These are phyloP conservation scores for Dryococelus australis DNA, from an alignment of 2,888 invertebrate species.

Conservation along the genomic window DNA sequence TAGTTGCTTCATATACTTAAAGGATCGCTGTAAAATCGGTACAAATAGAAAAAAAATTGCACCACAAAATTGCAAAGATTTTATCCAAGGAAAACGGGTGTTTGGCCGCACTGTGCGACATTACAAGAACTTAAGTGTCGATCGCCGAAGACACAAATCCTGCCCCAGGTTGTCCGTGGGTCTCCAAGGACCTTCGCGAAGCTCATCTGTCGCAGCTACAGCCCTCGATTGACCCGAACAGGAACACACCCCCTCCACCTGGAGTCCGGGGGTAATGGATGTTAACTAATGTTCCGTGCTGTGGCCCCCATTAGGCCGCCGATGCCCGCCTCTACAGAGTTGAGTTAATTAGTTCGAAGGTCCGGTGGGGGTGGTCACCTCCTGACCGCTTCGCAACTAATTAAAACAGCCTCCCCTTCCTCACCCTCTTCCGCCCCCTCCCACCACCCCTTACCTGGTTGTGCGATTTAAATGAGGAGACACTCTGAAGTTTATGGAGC, in stretches of 20 bases:
- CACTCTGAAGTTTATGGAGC: neutral
- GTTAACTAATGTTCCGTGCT: slow-evolving; percentile 16
- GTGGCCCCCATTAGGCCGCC: neutral
- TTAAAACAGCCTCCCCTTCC: neutral
- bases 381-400: neutral
- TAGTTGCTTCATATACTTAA: too few relatives aligned
- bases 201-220: neutral
- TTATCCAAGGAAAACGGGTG: too few relatives aligned
- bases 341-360: neutral
- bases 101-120: too few relatives aligned
- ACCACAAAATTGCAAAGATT: too few relatives aligned
- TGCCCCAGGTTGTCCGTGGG: too few relatives aligned
- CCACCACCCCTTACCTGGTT: neutral
- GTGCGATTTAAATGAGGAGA: neutral
- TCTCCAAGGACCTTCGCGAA: too few relatives aligned
- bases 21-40: too few relatives aligned
- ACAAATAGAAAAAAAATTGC: too few relatives aligned
- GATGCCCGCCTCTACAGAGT: neutral
- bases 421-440: neutral
- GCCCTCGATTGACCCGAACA: neutral
- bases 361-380: neutral
- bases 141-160: too few relatives aligned
- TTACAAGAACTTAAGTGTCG: too few relatives aligned
- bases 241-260: neutral
- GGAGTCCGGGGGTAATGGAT: neutral